Base-by-base conservation (phyloP, 1,140 invertebrate genomes). In the Drosophila paulistorum region DNA sequence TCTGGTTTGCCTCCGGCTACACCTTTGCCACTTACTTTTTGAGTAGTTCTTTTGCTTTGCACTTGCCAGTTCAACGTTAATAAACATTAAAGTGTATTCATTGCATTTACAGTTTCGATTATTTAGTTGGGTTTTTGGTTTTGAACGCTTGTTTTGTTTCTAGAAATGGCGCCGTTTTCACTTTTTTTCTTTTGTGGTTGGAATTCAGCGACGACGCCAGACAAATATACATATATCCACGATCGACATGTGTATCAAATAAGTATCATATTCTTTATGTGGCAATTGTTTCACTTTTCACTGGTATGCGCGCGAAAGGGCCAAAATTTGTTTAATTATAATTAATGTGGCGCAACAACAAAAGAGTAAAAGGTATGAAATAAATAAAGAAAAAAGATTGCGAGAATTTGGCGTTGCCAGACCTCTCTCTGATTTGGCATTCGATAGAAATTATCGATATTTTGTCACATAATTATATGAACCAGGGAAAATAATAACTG, bases 161-260 rank as follows among this genome's bases (percentile, higher is more conserved):
- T 86, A 90, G 91, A 91, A 91, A 91, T 91, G 90, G 90, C 90
- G 90, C 90, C 90, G 90, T 91, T 91, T 91, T 89, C 82, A 83
- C 77, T 65, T 65, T 81, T 80, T 74, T 83, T 74, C 79, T 81
- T 86, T 89, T 80, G 83, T 77, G 68, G 79, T 81, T 79, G 77
- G 78, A 81, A 70, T 66, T 51, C 17, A 63, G 59, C 79, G 71
- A 55, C 80, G 65, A 67, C 68, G 74, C 68, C 74, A 57, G 67
- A 77, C 75, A 74, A 71, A 68, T 72, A 70, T 73, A 67, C 65
- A 61, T 74, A 67, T 75, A 68, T 51, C 7, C 17, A 55, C 42
- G 60, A 42, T 45, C 76, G 51, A 64, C 42, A 67, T 39, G 48
- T 63, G 59, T 45, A 35, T 30, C 66, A 77, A 61, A 60, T 42